Evolutionary conservation across 2,888 invertebrate species (phyloP), one percentile per base, ranked within the genome.

Genomic region (Hyppa rectilinea): DNA sequence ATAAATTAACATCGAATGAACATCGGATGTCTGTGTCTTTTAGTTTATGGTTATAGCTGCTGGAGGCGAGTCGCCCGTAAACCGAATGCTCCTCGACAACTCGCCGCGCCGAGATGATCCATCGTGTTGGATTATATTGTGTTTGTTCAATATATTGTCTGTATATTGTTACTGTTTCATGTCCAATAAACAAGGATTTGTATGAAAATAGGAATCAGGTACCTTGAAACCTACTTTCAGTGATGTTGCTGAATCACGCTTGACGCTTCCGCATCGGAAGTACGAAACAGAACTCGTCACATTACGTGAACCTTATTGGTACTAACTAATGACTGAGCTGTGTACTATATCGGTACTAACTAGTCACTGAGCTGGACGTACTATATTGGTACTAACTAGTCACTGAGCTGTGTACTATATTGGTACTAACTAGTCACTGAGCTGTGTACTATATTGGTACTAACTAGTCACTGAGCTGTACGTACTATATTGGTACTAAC

Each of bases 1-100:
- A 82, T 84, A 84, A 81, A 85, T 85, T 85, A 63, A 77, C 84
- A 85, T 83, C 75, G 72, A 78, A 78, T 76, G 80, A 71, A 74
- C 83, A 67, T 83, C 62, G 65, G 71, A 80, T 78, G 84, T 82
- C 72, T 71, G 70, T 82, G 84, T 84, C 76, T 68, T 71, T 73
- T 65, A 77, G 66, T 84, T 84, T 84, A 83, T 80, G 83, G 69
- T 81, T 82, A 82, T 73, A 47, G 77, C 59, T 64, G 47, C 71
- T 71, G 52, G 61, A 34, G 56, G 80, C 63, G 61, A 70, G 62
- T 45, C 47, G 31, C 31, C 52, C 61, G 40, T 53, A 23, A 66
- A 59, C 58, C 20, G 58, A 62, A 65, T 38, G 78, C 77, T 65
- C 47, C 40, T 58, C 61, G 36, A 4, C 64, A 12, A 43, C 50